Base-by-base conservation (phyloP, 1,140 invertebrate genomes). In the Mesaphorura yosii region DNA sequence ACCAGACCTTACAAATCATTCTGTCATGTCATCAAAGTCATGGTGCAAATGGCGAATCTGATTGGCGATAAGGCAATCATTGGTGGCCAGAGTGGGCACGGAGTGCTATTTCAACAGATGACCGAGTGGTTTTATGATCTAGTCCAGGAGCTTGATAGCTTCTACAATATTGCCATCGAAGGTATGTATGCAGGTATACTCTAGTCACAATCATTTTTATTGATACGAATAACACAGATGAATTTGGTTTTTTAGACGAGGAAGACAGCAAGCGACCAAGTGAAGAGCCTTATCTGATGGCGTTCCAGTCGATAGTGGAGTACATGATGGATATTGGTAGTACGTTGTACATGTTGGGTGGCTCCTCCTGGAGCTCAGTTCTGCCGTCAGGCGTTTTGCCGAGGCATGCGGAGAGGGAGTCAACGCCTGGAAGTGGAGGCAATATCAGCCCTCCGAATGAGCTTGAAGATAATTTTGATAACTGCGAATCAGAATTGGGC, bases 401-500 rank as follows among this genome's bases (percentile, higher is more conserved):
- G 19, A n/a, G 53, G 29, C 5, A 37, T 26, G 10, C 37, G 52
- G 82, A 76, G 48, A 77, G 77, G 70, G 77, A 64, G 57, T 23
- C 48, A 46, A 66, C 53, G 15, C 60, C 60, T 0, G 57, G 59
- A 63, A 64, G 83, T 59, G 76, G 82, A 49, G 31, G 31, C 10
- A 34, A 34, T 34, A 70, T 80, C 34, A 76, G 81, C 68, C 75
- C 86, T 1, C 83, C 83, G 0, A 85, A 85, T 81, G 86, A 89
- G 53, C 79, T 81, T 40, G 84, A 86, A 12, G 57, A 59, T 45
- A 54, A 50, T 79, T 5, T 78, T 81, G 10, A 74, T 83, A 55
- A 75, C 84, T 26, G 84, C 84, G 83, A 84, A 57, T 76, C 81
- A 42, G 88, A 92, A 65, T 84, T 86, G 77, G 76, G 81, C 0